A percentile compares a stretch with the other conserved stretches of the same genome.
Evolutionary conservation across 2,113 vertebrate species (phyloP).

Genomic region (human): DNA sequence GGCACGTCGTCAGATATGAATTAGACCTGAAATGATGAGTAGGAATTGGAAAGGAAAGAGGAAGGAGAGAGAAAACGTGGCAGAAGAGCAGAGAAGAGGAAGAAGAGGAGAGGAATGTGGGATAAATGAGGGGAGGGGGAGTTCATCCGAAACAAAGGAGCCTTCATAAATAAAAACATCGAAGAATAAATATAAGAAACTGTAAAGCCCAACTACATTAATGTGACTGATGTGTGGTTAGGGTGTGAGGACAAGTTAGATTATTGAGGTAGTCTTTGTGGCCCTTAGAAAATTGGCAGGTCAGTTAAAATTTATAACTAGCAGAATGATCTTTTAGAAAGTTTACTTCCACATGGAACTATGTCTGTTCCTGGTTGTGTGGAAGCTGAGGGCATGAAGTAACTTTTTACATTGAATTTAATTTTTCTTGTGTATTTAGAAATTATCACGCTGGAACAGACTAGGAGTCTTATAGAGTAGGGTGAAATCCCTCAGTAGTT

Average conservation of each 20-base stretch:
- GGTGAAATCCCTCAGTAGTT: slow-evolving; percentile 41
- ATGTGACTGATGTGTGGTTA: neutral
- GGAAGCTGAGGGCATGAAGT: neutral
- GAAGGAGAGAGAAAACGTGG: neutral
- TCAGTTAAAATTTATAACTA: neutral
- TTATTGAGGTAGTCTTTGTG: neutral
- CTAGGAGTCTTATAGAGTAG: neutral
- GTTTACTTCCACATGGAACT: neutral
- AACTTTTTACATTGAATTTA: slow-evolving; percentile 3
- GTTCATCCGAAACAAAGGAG: neutral
- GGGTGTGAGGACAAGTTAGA: neutral
- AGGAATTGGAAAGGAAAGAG: neutral
- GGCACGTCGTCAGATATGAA: neutral
- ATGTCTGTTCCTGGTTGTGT: neutral
- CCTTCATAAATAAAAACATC: neutral
- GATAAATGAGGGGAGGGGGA: neutral
- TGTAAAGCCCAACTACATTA: neutral
- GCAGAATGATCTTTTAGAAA: slow-evolving; percentile 12
- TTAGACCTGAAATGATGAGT: slow-evolving; percentile 4
- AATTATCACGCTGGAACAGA: slow-evolving; percentile 40
- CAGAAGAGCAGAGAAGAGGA: neutral
- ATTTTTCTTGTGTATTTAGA: slow-evolving; percentile 31
- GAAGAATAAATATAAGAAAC: neutral
- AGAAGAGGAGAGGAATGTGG: neutral
- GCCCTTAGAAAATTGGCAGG: neutral